Conservation (phyloP, 2,797 vertebrate species). For the Borostomias antarcticus region DNA sequence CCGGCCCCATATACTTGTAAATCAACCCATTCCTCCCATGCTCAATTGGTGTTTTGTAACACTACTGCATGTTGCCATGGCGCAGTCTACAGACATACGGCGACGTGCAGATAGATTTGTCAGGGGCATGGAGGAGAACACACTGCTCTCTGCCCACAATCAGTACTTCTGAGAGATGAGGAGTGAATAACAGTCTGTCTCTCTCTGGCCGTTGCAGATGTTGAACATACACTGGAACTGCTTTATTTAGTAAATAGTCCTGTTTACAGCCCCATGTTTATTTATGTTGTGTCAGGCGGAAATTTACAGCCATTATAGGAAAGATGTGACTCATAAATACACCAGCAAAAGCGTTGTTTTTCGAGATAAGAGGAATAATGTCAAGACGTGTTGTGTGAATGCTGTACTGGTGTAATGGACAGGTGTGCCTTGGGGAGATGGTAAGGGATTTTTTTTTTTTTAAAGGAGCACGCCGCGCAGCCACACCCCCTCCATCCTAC, state of each 20-base stretch:
- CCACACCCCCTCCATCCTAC: no score
- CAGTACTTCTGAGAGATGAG: slow-evolving; percentile 23
- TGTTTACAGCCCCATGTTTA: slow-evolving; percentile 41
- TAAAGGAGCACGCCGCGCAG: slow-evolving; percentile 16
- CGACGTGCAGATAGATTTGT: slow-evolving; percentile 10
- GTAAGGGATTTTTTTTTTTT: slow-evolving; percentile 21
- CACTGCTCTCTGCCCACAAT: slow-evolving; percentile 7
- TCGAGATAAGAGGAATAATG: slow-evolving; percentile 11
- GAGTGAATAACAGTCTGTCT: slow-evolving; percentile 35
- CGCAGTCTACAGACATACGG: slow-evolving; percentile 1
- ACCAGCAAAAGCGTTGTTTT: slow-evolving; percentile 10
- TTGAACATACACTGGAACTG: slow-evolving; percentile 24
- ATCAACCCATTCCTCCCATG: slow-evolving; percentile 35
- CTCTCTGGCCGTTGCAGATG: slow-evolving; percentile 47
- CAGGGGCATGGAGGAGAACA: neutral
- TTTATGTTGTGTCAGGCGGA: slow-evolving; percentile 40
- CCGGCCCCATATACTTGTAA: slow-evolving; percentile 24
- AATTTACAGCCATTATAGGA: slow-evolving; percentile 37
- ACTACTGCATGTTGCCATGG: slow-evolving; percentile 15
- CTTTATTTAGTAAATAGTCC: slow-evolving; percentile 43
- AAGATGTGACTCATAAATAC: neutral
- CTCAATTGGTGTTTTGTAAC: slow-evolving; percentile 32
- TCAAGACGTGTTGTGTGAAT: neutral
- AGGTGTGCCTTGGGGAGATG: slow-evolving; percentile 9
- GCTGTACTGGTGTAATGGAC: neutral